These are phyloP conservation scores for human DNA, from an alignment of 2,113 vertebrate genomes.

Conservation along the genomic window GRCh38 chr13:72452001-72452500, in stretches of 20 bases:
- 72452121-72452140: neutral
- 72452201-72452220: neutral
- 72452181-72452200: neutral
- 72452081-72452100: neutral
- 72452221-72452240: neutral
- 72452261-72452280: neutral
- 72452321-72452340: neutral
- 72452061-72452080: neutral
- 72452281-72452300: rapidly evolving
- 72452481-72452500: no score
- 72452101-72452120: neutral
- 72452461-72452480: neutral
- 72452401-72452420: neutral
- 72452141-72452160: neutral
- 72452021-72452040: neutral
- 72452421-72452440: neutral
- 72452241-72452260: neutral
- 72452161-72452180: neutral
- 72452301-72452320: neutral
- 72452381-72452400: neutral
- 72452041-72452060: neutral
- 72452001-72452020: neutral
- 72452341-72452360: neutral
- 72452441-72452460: neutral
- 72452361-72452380: neutral